Base-by-base conservation (phyloP, 2,888 invertebrate species). In the Drosophila prolongata region DNA sequence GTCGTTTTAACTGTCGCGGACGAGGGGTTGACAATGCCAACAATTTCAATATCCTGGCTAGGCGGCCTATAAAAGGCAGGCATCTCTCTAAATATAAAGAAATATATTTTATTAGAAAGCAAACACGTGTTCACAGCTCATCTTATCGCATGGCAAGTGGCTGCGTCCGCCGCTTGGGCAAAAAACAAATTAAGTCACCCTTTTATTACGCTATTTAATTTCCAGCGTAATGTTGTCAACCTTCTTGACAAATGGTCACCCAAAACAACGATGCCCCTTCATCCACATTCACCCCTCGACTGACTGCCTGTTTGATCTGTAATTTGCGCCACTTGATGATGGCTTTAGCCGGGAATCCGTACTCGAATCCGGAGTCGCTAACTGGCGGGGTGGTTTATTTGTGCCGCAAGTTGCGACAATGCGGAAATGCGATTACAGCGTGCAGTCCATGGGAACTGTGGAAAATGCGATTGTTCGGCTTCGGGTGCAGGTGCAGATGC, bases 161-260 rank as follows among this genome's bases (percentile, higher is more conserved):
- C 46, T 14, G 14, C 34, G 44, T 46, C 8, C 34, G 19, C n/a
- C 34, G 38, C 13, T 66, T 3, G 13, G 14, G n/a, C 34, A 68
- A 70, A 84, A 90, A 90, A 89, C 88, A 91, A 91, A 90, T 91
- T 82, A 90, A 90, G 90, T 91, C 90, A 91, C 91, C 91, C 91
- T 89, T 87, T 91, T 89, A 87, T 82, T 82, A 83, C 85, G 89
- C 82, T 87, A 90, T 91, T 91, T 91, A 90, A 90, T 89, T 91
- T 89, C 77, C 71, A 71, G 62, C 75, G 89, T 84, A 87, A 87
- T 91, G 83, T 88, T 91, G 90, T 90, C 88, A 89, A 80, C 80
- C 76, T 59, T 64, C 68, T 75, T 84, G 89, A 84, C 77, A 89
- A 89, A 89, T 87, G 67, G 81, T 71, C 75, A 67, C 70, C 76